phyloP scores from a whole-genome alignment of 1,140 invertebrate genomes.

The Trichoplusia ni region DNA sequence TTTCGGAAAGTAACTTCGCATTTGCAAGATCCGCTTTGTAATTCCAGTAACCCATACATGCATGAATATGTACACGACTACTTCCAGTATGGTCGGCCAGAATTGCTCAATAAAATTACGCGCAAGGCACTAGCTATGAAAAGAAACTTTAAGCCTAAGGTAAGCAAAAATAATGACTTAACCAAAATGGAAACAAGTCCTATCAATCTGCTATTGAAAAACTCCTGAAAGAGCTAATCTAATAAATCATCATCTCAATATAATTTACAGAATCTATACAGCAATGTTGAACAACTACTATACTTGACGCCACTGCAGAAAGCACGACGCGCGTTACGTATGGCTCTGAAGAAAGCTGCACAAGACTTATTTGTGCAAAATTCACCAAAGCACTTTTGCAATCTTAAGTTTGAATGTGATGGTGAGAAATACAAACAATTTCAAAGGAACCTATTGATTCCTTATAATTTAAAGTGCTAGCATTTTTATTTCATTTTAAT shows the following conservation, averaged over 20 bases:
- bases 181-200: no score
- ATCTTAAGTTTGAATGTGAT: constrained; percentile 52
- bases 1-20: constrained; percentile 84
- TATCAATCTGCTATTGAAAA: no score
- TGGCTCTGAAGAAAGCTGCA: constrained; percentile 67
- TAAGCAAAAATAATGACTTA: no score
- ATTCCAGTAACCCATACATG: constrained; percentile 81
- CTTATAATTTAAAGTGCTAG: not conserved
- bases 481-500: not conserved
- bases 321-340: constrained; percentile 60
- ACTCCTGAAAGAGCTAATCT: no score
- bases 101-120: constrained; percentile 81
- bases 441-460: not conserved
- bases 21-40: constrained; percentile 81
- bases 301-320: constrained; percentile 69
- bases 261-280: constrained; percentile 50
- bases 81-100: constrained; percentile 80
- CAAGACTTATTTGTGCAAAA: constrained; percentile 59
- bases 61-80: constrained; percentile 84
- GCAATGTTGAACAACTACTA: constrained; percentile 49
- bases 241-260: no score
- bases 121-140: constrained; percentile 79
- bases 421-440: constrained; percentile 43
- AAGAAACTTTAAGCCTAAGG: constrained; percentile 68
- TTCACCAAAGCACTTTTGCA: constrained; percentile 49